phyloP scores from a whole-genome alignment of 2,113 vertebrate species.

The Pseudorasbora parva region DNA sequence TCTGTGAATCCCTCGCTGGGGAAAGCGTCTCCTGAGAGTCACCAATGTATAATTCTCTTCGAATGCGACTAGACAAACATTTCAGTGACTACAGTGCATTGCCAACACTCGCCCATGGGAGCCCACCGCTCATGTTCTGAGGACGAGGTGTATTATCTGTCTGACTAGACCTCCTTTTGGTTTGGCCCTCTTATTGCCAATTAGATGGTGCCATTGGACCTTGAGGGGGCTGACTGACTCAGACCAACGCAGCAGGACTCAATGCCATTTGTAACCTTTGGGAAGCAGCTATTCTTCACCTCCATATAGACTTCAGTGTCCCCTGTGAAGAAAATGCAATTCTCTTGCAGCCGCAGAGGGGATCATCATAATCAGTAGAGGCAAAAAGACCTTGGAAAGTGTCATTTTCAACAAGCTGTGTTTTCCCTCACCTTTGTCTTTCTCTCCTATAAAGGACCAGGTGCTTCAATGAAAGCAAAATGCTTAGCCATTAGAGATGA shows the following conservation, averaged over 20 bases:
- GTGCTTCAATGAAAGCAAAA: conserved; percentile 32
- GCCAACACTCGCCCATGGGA: conserved; percentile 59
- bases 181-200: conserved; percentile 61
- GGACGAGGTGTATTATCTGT: conserved; percentile 51
- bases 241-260: conserved; percentile 58
- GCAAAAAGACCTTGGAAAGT: conserved; percentile 48
- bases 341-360: conserved; percentile 48
- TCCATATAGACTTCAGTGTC: conserved; percentile 25
- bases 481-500: conserved; percentile 51
- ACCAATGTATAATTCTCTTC: conserved; percentile 65
- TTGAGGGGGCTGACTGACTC: conserved; percentile 66
- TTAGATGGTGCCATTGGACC: conserved; percentile 63
- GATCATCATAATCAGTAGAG: conserved; percentile 56
- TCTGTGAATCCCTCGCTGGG: conserved; percentile 59
- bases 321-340: conserved; percentile 54
- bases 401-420: conserved; percentile 50
- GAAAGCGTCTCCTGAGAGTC: conserved; percentile 63
- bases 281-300: conserved; percentile 42
- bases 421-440: conserved; percentile 26
- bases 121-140: conserved; percentile 46
- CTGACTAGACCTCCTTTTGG: conserved; percentile 49
- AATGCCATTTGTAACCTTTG: conserved; percentile 46
- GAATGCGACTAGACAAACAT: conserved; percentile 69
- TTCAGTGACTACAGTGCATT: conserved; percentile 62
- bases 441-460: conserved; percentile 47